Base-by-base conservation (phyloP, 2,888 invertebrate species). In the Papilio gigon region DNA sequence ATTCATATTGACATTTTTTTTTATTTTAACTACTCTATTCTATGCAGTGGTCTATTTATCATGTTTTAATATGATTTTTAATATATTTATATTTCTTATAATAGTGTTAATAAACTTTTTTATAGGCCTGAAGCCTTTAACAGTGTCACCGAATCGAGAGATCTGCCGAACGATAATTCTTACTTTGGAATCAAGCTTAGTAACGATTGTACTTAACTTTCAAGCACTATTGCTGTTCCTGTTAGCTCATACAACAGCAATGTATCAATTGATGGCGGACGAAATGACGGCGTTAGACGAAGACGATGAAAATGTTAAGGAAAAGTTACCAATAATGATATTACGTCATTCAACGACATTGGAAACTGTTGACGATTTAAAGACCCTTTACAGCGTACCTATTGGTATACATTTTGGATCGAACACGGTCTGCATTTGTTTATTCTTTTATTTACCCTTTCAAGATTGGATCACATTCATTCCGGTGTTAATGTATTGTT, bases 331-430 rank as follows among this genome's bases (percentile, higher is more conserved):
- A 0, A 58, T 27, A 3, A 40, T 89, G 4, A 79, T 88, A 1
- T 42, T 70, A 1, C 84, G 89, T 1, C 89, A 90, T 67, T 68
- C 74, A 1, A 64, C 84, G 20, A 80, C 77, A 1, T 73, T 90
- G n/a, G 75, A 77, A 2, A 78, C 82, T 1, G 78, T 84, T 5
- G 72, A 79, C 0, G 81, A 82, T 22, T 68, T 90, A 0, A 85
- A 86, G 67, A 63, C 72, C 4, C 74, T 91, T 1, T 90, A 88
- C 69, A 88, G 86, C 58, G 73, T 83, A 14, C 84, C 90, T 5
- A 76, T 89, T 2, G 91, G 91, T 5, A 80, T 90, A 0, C 86
- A 90, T 64, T 90, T 89, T 62, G 85, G 81, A 0, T 77, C 83
- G 0, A 88, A 89, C 61, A 87, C 87, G 12, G 73, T 88, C 0